Base-by-base conservation (phyloP, 2,113 vertebrate genomes). In the Rhinichthys klamathensis region DNA sequence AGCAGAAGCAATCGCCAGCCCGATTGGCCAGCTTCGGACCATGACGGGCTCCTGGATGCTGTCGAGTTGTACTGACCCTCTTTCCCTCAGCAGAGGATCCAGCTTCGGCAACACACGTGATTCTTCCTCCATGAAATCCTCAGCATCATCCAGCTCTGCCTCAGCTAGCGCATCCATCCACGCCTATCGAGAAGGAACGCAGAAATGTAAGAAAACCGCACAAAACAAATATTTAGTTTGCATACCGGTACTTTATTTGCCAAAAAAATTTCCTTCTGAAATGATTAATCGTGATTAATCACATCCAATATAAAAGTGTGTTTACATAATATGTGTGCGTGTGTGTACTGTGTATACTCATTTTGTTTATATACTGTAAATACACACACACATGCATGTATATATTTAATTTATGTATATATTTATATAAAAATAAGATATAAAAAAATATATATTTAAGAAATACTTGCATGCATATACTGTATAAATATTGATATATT, bases 11-110 rank as follows among this genome's bases (percentile, higher is more conserved):
- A 99, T 93, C 41, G 94, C 96, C 9, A 99, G 95, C 2, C 96
- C 96, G 80, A 99, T 92, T 41, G 96, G 97, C 97, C 97, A 98
- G 25, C 94, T 86, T 32, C 90, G 92, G 83, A 95, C 91, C 0
- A 91, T 3, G 16, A 95, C 90, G 0, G 93, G 79, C 92, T 94
- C 93, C 74, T 79, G 56, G 84, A 63, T 86, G 80, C 3, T 77
- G 86, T 88, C 72, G 18, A 85, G 90, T 86, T 92, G 92, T 77
- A 94, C 81, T 0, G 90, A 84, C 83, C 60, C 87, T 38, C 87
- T 82, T 38, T 92, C 90, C 46, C 83, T 75, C 73, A 90, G 61
- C 3, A 74, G 38, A 0, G 75, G 3, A 74, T 84, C 89, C 74
- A 93, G 73, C 44, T 18, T 32, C 0, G 91, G 90, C 73, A 56